Evolutionary conservation across 37 sponge, comb jelly and placozoan genomes (phyloP), one percentile per base, ranked within the genome.

Genomic region (Tethya wilhelma): DNA sequence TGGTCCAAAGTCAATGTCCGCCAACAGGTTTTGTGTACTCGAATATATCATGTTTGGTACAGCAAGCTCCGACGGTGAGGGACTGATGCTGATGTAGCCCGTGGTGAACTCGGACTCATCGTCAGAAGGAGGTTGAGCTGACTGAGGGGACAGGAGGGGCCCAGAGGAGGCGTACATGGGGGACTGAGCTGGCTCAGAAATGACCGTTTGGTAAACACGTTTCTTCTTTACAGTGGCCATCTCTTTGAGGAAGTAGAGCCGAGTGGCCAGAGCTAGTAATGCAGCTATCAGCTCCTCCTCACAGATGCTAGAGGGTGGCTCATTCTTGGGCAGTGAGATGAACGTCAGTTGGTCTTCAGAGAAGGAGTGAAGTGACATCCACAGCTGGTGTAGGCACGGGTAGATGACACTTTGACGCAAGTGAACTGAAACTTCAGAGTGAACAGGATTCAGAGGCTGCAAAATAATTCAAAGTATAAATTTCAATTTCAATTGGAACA

Each of bases 31-130:
- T 23, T 74, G 29, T 39, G 56, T n/a, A 43, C 57, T 53, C 11
- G 41, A 14, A 37, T 28, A 62, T 56, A 39, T 44, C 1, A 32
- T 40, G 39, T 78, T 86, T 0, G 74, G 86, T 26, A 71, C 8
- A 31, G 77, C 85, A 39, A 84, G 63, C 30, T 77, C 86, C 20
- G 86, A 85, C 1, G 86, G 86, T 1, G 86, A 60, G 33, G 79
- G 79, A 55, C 79, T 86, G 41, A 86, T 79, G 67, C 86, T 74
- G 20, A 79, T 20, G 36, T 85, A 78, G 38, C 79, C 85, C 7
- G 67, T 71, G 44, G 44, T 9, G 53, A 49, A 14, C 9, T 14
- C 53, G 14, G 53, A 49, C 53, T 9, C 53, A 49, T 19, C 53
- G 53, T 49, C 9, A 14, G 14, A 49, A 49, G 53, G 53, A 19